These are phyloP conservation scores for Galaxea fascicularis DNA, from an alignment of 92 coral and sea anemone genomes.

Conservation along the genomic window DNA sequence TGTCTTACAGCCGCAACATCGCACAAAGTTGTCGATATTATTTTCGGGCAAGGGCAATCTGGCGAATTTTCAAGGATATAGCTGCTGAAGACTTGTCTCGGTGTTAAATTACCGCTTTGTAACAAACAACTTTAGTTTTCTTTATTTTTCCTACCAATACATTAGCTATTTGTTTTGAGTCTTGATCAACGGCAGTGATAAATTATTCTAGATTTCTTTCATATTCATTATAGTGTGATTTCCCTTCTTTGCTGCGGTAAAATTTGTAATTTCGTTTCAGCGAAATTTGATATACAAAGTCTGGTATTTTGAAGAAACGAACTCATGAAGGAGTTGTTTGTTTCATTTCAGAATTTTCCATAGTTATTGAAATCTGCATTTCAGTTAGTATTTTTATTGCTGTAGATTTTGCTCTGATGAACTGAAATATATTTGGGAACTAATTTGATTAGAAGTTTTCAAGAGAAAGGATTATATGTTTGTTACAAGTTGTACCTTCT, in stretches of 20 bases:
- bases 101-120: constrained; percentile 1
- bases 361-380: no score
- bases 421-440: neutral
- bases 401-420: neutral
- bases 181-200: no score
- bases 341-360: neutral
- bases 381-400: neutral
- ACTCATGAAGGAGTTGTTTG: neutral
- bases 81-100: neutral
- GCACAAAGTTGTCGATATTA: neutral
- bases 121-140: neutral
- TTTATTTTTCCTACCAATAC: neutral
- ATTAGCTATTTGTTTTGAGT: neutral
- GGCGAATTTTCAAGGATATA: neutral
- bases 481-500: no score
- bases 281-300: constrained; percentile 3
- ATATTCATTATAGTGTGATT: no score
- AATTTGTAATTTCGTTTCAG: neutral
- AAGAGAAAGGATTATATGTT: no score
- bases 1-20: no score
- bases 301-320: neutral
- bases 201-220: no score
- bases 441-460: no score
- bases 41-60: neutral
- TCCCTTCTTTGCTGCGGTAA: neutral